Evolutionary conservation across 2,797 vertebrate genomes (phyloP), one percentile per base, ranked within the genome.

Genomic region (Arrhamphus sclerolepis): DNA sequence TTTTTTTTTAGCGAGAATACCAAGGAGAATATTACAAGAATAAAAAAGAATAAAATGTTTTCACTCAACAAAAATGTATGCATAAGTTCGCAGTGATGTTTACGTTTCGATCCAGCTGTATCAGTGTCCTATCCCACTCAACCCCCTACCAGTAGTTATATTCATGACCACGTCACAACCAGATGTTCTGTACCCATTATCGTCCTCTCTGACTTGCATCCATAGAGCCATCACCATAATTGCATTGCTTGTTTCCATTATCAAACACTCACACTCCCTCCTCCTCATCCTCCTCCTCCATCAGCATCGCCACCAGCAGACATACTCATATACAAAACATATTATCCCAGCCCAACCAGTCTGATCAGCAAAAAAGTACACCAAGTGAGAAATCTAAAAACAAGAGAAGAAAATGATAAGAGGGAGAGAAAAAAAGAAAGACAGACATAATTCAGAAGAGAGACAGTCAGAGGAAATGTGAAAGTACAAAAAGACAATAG

Each of bases 161-260:
- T 26, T 72, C 42, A 24, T 2, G 17, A 58, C 66, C 22, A 42
- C 42, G 48, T 54, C 38, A 61, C 34, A 89, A 86, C 91, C 94
- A 95, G 94, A 96, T 94, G 94, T 92, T 90, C 92, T 85, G 86
- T 82, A 88, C 89, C 93, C 93, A 95, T 95, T 95, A 94, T 93
- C 92, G 80, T 48, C 77, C 77, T 61, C 78, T 39, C 85, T 93
- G 94, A 94, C 90, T 93, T 91, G 92, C 92, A 94, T 89, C 85
- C 29, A 88, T 93, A 94, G 93, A 94, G 90, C 83, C 88, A 93
- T 95, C 92, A 92, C 81, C 82, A 91, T 95, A 95, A 97, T 94
- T 93, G 93, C 89, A 86, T 88, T 87, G 93, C 94, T 94, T 94
- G 92, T 94, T 93, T 93, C 92, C 93, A 94, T 95, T 95, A 96